Evolutionary conservation across 2,888 invertebrate species (phyloP), one percentile per base, ranked within the genome.

Genomic region (Tyria jacobaeae): DNA sequence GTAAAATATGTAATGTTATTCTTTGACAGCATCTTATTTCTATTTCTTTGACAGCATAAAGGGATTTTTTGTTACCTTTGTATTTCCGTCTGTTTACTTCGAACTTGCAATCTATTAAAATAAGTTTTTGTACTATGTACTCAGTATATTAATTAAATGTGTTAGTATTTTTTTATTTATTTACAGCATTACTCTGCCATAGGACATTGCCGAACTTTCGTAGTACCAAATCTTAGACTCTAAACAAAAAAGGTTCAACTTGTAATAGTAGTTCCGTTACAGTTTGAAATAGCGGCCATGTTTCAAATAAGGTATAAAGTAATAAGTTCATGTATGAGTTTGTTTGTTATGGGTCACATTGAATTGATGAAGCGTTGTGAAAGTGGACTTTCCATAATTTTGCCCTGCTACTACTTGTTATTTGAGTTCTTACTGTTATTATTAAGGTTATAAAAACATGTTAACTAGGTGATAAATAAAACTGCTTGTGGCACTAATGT

Each of bases 271-370:
- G 61, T 57, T 64, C 77, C 72, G 75, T 73, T 77, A 79, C 62
- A 70, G 63, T 66, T 61, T 37, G 68, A 64, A 71, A 79, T 62
- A 62, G 68, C 53, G 52, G 60, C 64, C 52, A 56, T 59, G 72
- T 67, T 67, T 51, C 75, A 71, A 76, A 76, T 74, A 75, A 66
- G 75, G 76, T 76, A 76, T 65, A 73, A 64, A 53, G 65, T 68
- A 70, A 71, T 75, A 74, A 70, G 68, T 74, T 71, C 60, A 55
- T 68, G 63, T 73, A 65, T 67, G 59, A 27, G 70, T 74, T 66
- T 74, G 70, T 76, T 76, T 76, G 69, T 68, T 73, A 60, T 57
- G 37, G 58, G 50, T 52, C 17, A 35, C 54, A 64, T 60, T 21
- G 44, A 49, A 64, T 54, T 49, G n/a, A 17, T 39, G 27, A 24